Conservation (phyloP, 92 coral and sea anemone genomes). For the Heteractis magnifica region DNA sequence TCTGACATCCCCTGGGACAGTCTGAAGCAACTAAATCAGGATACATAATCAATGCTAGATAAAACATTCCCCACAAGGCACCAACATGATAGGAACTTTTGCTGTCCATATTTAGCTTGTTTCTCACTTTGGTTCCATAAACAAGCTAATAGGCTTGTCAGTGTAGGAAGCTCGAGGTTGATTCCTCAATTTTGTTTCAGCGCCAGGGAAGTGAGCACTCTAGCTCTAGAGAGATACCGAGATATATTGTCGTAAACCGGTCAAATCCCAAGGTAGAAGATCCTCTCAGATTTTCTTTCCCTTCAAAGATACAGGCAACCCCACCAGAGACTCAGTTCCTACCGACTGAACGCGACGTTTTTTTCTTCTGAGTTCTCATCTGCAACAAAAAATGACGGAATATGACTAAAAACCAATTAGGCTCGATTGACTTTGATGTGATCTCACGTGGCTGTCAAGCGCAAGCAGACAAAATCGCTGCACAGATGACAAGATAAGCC, state of each 20-base stretch:
- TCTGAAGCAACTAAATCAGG: background rate
- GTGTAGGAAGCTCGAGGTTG: no score
- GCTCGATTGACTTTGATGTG: background rate
- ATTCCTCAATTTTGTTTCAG: no score
- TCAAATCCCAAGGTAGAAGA: no score
- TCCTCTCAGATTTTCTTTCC: background rate
- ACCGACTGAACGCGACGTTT: background rate
- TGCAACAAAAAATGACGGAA: background rate
- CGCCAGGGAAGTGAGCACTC: no score
- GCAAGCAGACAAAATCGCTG: background rate
- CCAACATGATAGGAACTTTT: background rate
- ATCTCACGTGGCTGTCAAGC: background rate
- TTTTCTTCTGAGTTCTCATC: background rate
- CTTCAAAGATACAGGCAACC: background rate
- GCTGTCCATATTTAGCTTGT: background rate
- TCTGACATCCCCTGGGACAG: slow-evolving; percentile 21
- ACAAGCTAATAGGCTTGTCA: background rate
- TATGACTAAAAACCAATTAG: background rate
- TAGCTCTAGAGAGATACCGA: no score
- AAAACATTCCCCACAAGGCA: background rate
- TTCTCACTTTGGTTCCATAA: background rate
- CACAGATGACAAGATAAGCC: background rate
- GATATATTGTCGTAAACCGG: no score
- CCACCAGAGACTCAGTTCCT: background rate
- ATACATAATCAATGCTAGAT: background rate